A percentile compares a stretch with the other conserved stretches of the same genome.
These are phyloP conservation scores for Petrocephalus zakoni DNA, from an alignment of 2,113 vertebrate species.

Conservation along the genomic window DNA sequence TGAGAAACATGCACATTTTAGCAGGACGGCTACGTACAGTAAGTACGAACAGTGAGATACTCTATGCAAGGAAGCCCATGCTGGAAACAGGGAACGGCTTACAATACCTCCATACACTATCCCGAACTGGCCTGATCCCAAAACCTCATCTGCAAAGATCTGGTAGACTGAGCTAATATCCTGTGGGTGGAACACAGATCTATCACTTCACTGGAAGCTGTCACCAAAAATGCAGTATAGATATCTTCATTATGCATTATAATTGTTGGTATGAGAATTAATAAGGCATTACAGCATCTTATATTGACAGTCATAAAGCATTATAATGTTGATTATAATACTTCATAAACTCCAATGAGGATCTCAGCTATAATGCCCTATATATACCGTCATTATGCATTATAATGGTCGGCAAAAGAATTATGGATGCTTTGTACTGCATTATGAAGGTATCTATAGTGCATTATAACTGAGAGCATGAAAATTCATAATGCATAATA, in stretches of 20 bases:
- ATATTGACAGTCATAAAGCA: background rate
- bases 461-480: too few relatives aligned
- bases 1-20: constrained; percentile 40
- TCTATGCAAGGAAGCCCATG: background rate
- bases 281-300: background rate
- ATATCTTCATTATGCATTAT: background rate
- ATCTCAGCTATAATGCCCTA: background rate
- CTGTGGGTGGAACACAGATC: constrained; percentile 51
- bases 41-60: background rate
- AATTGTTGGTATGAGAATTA: background rate
- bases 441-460: too few relatives aligned
- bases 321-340: background rate
- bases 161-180: constrained; percentile 97
- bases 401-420: too few relatives aligned
- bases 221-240: too few relatives aligned
- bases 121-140: constrained; percentile 97
- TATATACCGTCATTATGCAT: background rate
- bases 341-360: background rate
- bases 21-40: background rate
- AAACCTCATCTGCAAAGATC: constrained; percentile 96
- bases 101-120: constrained; percentile 94
- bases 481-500: too few relatives aligned
- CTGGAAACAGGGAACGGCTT: background rate
- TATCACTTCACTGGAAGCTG: background rate
- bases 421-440: too few relatives aligned